phyloP scores from a whole-genome alignment of 2,797 vertebrate species.

The Sebastes ruberrimus region DNA sequence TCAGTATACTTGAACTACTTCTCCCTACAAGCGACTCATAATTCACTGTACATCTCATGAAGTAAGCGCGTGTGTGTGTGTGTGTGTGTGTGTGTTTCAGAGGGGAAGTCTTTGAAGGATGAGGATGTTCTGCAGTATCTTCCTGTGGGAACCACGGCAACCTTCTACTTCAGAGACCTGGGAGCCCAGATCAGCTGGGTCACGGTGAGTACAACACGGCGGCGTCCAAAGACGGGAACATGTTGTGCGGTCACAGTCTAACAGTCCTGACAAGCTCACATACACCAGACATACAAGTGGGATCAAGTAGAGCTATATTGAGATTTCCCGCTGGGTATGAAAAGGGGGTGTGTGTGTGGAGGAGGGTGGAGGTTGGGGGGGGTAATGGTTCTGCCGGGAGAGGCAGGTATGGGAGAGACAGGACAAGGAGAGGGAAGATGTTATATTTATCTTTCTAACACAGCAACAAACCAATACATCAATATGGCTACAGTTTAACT shows the following conservation, averaged over 20 bases:
- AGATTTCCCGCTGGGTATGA: constrained; percentile 22
- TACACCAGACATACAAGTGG: not conserved
- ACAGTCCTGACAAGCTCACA: not conserved
- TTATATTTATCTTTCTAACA: constrained; percentile 10
- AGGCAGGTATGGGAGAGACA: not conserved
- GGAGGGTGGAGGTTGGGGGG: no score
- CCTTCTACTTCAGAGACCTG: constrained; percentile 94
- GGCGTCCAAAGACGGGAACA: not conserved
- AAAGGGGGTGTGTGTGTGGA: not conserved
- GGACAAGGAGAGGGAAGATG: not conserved
- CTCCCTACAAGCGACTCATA: not conserved
- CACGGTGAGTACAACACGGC: constrained; percentile 83
- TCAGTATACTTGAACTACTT: not conserved
- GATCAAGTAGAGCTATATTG: constrained; percentile 30
- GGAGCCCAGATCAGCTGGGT: constrained; percentile 98
- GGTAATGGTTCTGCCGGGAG: not conserved
- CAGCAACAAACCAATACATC: not conserved
- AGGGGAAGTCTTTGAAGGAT: constrained; percentile 94
- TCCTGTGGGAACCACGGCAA: constrained; percentile 95
- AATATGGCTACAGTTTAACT: not conserved
- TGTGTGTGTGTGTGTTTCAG: constrained; percentile 73
- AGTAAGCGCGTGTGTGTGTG: not conserved
- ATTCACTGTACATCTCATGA: not conserved
- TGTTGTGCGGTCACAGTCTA: not conserved
- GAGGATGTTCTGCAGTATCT: constrained; percentile 94